phyloP scores from a whole-genome alignment of 2,113 vertebrate genomes.

The Laticauda colubrina region DNA sequence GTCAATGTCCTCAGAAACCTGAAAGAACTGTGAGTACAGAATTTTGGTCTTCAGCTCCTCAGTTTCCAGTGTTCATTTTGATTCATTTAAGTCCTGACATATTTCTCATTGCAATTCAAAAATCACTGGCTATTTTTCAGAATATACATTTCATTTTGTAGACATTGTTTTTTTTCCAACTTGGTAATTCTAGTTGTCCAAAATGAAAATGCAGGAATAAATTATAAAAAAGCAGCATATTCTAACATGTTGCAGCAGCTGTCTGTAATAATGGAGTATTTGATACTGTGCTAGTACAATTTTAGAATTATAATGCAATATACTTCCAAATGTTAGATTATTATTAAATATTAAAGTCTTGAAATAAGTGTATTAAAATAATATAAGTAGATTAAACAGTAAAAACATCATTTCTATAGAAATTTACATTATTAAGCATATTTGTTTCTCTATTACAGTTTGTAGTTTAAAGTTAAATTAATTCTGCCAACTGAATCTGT shows the following conservation, averaged over 20 bases:
- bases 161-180: background rate
- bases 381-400: background rate
- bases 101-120: conserved; percentile 36
- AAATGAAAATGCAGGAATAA: background rate
- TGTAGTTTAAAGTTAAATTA: background rate
- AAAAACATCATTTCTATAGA: background rate
- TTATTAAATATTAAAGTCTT: background rate
- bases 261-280: background rate
- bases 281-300: background rate
- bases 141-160: background rate
- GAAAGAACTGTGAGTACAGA: conserved; percentile 88
- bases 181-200: background rate
- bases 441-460: background rate
- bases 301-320: background rate
- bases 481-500: background rate
- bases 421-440: background rate
- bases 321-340: background rate
- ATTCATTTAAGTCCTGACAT: conserved; percentile 40
- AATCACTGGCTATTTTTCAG: background rate
- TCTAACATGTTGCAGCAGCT: background rate
- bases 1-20: conserved; percentile 84
- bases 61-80: conserved; percentile 40
- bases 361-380: background rate
- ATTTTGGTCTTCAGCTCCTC: conserved; percentile 27
- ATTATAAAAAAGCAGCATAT: background rate